Evolutionary conservation across 1,140 invertebrate genomes (phyloP), one percentile per base, ranked within the genome.

Genomic region (Scaptomyza graminum): DNA sequence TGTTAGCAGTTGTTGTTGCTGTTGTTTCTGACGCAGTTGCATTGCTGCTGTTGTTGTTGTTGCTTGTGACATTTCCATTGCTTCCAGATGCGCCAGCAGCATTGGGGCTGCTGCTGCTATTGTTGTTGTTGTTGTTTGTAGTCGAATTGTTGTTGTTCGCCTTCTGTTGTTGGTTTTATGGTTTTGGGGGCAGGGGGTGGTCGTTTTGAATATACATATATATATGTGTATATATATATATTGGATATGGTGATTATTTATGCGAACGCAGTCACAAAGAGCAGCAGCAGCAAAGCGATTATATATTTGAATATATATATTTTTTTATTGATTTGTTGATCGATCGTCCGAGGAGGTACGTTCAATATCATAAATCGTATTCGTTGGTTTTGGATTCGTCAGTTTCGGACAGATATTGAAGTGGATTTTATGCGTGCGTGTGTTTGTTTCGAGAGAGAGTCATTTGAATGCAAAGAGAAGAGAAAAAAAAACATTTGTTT

Each of bases 381-480:
- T 69, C 37, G 13, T 6, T 34, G 55, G 47, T 12, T 15, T 51
- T 50, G 13, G 34, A 64, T 61, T 46, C 18, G 34, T 67, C 44
- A 41, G 44, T 64, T 76, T 65, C 55, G 66, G 73, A 76, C 77
- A 80, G 37, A 72, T 76, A 13, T 46, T 41, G n/a, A n/a, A 28
- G 37, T 28, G 49, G 43, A 41, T 54, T 44, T 64, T 28, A 16
- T 56, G 59, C 18, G 31, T 49, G n/a, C 56, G 47, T 55, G 34
- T 15, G 43, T 69, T 34, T 52, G 44, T 43, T 25, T 64, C n/a
- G 50, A 81, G 76, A 67, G 71, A 49, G 65, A 72, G 31, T 34
- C 71, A 82, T 75, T 77, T 76, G 25, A 85, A 87, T 87, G 82
- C 82, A 87, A 87, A 87, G 82, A 87, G 71, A 87, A 87, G 82